Conservation (phyloP, 2,888 invertebrate genomes). For the Nephrocerus scutellatus region DNA sequence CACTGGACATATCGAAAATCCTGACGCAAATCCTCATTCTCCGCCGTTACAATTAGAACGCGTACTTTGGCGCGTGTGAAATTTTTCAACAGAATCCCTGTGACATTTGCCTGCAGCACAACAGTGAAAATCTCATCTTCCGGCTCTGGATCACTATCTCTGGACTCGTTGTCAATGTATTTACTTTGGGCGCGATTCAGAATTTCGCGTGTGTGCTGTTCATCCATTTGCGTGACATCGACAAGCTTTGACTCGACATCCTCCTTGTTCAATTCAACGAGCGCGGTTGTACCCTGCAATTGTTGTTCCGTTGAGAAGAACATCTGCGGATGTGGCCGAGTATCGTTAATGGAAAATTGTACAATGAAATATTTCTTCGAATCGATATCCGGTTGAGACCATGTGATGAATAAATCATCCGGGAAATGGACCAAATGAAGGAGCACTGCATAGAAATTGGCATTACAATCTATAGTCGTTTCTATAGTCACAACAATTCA, state of each 20-base stretch:
- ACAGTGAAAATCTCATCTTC: constrained; percentile 40
- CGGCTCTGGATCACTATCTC: constrained; percentile 28
- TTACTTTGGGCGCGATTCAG: constrained; percentile 36
- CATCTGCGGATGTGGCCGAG: constrained; percentile 35
- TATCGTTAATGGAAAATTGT: constrained; percentile 39
- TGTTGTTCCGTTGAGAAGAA: constrained; percentile 20
- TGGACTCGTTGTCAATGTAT: constrained; percentile 33
- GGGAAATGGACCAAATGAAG: constrained; percentile 35
- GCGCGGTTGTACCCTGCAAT: constrained; percentile 32
- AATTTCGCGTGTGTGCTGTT: constrained; percentile 25
- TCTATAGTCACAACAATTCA: no score
- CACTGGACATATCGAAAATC: constrained; percentile 46
- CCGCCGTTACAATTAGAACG: constrained; percentile 40
- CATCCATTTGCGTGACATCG: constrained; percentile 28
- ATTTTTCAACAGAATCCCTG: constrained; percentile 41
- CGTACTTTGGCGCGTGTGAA: constrained; percentile 39
- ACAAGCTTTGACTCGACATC: constrained; percentile 29
- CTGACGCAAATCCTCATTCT: constrained; percentile 41
- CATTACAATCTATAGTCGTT: no score
- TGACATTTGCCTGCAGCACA: constrained; percentile 42
- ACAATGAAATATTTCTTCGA: constrained; percentile 41
- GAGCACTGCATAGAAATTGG: no score
- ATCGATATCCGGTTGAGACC: constrained; percentile 37
- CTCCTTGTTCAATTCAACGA: constrained; percentile 32
- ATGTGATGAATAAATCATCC: constrained; percentile 38